Conservation (phyloP, 1,140 invertebrate species). For the Scaptodrosophila lebanonensis region DNA sequence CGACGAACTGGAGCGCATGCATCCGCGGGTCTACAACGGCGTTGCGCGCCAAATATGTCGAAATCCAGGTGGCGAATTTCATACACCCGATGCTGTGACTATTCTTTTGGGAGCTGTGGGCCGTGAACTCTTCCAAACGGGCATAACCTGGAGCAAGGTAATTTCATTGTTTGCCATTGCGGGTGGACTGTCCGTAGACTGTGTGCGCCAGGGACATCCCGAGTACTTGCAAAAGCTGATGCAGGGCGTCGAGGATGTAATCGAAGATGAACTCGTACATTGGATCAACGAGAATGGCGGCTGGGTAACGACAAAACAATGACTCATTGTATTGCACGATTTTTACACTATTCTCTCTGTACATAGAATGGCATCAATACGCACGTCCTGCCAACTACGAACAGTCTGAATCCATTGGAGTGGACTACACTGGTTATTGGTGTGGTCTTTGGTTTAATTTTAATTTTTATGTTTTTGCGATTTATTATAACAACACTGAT, state of each 20-base stretch:
- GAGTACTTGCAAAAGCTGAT: slow-evolving; percentile 82
- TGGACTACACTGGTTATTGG: slow-evolving; percentile 71
- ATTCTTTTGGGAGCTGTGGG: slow-evolving; percentile 80
- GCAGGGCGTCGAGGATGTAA: slow-evolving; percentile 80
- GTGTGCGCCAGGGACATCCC: slow-evolving; percentile 82
- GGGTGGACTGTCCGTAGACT: slow-evolving; percentile 84
- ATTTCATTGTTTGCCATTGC: slow-evolving; percentile 83
- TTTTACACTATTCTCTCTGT: neutral
- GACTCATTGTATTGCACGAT: too few relatives aligned
- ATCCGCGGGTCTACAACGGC: slow-evolving; percentile 81
- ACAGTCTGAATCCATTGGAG: slow-evolving; percentile 65
- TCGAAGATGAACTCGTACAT: slow-evolving; percentile 82
- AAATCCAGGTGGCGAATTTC: slow-evolving; percentile 77
- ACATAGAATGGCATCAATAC: slow-evolving; percentile 68
- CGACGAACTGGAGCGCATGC: slow-evolving; percentile 82
- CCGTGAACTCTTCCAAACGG: slow-evolving; percentile 79
- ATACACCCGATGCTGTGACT: slow-evolving; percentile 77
- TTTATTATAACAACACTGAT: slow-evolving; percentile 65
- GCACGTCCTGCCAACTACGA: slow-evolving; percentile 64
- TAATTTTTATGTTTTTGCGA: slow-evolving; percentile 63
- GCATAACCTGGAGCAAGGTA: slow-evolving; percentile 84
- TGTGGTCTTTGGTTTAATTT: slow-evolving; percentile 64
- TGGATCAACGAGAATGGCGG: slow-evolving; percentile 86
- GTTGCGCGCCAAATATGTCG: slow-evolving; percentile 80
- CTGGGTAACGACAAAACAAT: slow-evolving; percentile 79